Conservation (phyloP, 2,888 invertebrate genomes). For the Ornithoptera alexandrae region DNA sequence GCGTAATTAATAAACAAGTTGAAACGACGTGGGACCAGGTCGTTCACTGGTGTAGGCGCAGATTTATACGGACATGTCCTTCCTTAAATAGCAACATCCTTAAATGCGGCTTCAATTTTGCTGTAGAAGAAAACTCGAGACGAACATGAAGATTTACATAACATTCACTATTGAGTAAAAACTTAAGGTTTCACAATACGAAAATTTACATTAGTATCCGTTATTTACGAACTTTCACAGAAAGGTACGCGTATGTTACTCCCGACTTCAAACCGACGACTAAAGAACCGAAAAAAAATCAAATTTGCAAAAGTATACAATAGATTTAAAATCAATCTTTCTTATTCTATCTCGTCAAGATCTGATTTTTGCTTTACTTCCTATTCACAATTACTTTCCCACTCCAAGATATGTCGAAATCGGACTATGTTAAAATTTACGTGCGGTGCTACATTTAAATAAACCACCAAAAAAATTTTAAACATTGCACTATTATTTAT, state of each 20-base stretch:
- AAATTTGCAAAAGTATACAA: too few species aligned
- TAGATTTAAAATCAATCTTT: too few species aligned
- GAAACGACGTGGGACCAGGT: conserved; percentile 37
- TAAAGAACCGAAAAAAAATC: too few species aligned
- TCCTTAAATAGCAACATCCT: conserved; percentile 23
- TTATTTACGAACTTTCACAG: background rate
- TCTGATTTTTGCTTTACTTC: too few species aligned
- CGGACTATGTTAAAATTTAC: too few species aligned
- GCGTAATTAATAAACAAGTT: conserved; percentile 44
- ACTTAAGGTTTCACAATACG: background rate
- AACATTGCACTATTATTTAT: too few species aligned
- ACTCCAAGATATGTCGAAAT: too few species aligned
- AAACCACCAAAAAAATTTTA: too few species aligned
- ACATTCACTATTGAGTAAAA: background rate
- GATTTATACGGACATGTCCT: conserved; percentile 17
- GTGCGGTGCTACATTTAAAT: too few species aligned
- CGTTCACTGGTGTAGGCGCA: conserved; percentile 47
- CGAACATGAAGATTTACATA: background rate
- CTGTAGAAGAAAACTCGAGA: background rate
- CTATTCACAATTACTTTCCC: too few species aligned
- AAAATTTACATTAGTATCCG: background rate
- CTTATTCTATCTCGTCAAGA: too few species aligned
- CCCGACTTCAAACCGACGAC: too few species aligned
- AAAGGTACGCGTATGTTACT: background rate
- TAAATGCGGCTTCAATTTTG: background rate